Conservation (phyloP, 2,888 invertebrate genomes). For the Scrobipalpa atriplicella region DNA sequence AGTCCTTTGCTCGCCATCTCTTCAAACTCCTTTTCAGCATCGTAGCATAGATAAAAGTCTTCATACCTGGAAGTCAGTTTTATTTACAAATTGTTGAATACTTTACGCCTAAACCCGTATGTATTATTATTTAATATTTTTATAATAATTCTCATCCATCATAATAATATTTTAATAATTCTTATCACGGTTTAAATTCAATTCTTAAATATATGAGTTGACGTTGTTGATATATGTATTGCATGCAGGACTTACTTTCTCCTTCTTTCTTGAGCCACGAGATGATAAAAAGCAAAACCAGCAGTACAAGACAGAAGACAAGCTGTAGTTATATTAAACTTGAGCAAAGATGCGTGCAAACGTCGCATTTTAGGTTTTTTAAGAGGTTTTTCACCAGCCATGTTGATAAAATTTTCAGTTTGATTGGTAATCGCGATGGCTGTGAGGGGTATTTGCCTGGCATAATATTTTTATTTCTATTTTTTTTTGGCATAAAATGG, state of each 20-base stretch:
- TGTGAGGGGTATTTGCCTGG: neutral
- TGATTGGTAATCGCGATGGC: neutral
- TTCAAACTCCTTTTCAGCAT: slow-evolving; percentile 86
- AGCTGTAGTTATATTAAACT: neutral
- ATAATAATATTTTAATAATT: too few relatives aligned
- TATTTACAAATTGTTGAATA: too few relatives aligned
- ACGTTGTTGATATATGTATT: too few relatives aligned
- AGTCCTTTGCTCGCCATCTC: slow-evolving; percentile 85
- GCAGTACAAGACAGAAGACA: neutral
- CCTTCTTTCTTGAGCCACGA: neutral
- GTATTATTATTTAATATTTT: too few relatives aligned
- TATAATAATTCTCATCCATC: too few relatives aligned
- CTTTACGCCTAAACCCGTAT: too few relatives aligned
- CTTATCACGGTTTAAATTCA: too few relatives aligned
- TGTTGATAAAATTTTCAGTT: neutral
- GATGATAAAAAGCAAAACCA: neutral
- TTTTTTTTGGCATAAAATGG: too few relatives aligned
- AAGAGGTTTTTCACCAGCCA: neutral
- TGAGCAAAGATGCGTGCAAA: neutral
- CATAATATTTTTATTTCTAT: too few relatives aligned
- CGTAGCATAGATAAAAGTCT: slow-evolving; percentile 82
- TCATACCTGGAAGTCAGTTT: slow-evolving; percentile 12
- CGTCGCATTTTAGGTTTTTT: neutral
- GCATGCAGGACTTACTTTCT: neutral
- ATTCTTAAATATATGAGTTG: too few relatives aligned